Base-by-base conservation (phyloP, 1,140 invertebrate species). In the Papilio xuthus region DNA sequence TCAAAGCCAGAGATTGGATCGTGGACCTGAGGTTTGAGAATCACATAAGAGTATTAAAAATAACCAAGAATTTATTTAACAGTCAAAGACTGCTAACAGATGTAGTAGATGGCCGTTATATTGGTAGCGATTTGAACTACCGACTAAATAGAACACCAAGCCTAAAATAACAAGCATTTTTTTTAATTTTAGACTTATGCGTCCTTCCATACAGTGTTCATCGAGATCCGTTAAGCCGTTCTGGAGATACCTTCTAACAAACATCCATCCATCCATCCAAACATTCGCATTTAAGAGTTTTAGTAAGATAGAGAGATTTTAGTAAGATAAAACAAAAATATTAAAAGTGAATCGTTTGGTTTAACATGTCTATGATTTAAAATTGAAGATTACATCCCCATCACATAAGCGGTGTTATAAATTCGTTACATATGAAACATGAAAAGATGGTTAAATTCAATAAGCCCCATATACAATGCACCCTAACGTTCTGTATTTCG, bases 401-500 rank as follows among this genome's bases (percentile, higher is more conserved):
- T 28, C 20, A 26, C 56, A 26, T 23, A 60, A 60, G 13, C 56
- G 20, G 26, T 67, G 0, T 69, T 37, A 26, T 37, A 69, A 69
- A 70, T 67, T 67, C 12, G 8, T 70, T 70, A 4, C 28, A 8
- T 70, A 42, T 6, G 13, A 73, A 44, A 42, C 71, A 73, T 26
- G 0, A 44, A 71, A 23, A 42, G 60, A 20, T 67, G 23, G 20
- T 15, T 20, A 47, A 73, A 73, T 73, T 73, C 42, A 73, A 73
- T 73, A 73, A 73, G 71, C 42, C 70, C 70, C 12, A 73, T 73
- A 73, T 44, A 73, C 23, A 83, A 86, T 84, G 83, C 81, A 87
- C 84, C 84, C 83, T 81, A 80, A 86, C 84, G 81, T 81, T 87
- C 82, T 86, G 81, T 78, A 82, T 74, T 81, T 73, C 75, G 78